These are phyloP conservation scores for Fregata magnificens DNA, from an alignment of 2,113 vertebrate species.

Conservation along the genomic window DNA sequence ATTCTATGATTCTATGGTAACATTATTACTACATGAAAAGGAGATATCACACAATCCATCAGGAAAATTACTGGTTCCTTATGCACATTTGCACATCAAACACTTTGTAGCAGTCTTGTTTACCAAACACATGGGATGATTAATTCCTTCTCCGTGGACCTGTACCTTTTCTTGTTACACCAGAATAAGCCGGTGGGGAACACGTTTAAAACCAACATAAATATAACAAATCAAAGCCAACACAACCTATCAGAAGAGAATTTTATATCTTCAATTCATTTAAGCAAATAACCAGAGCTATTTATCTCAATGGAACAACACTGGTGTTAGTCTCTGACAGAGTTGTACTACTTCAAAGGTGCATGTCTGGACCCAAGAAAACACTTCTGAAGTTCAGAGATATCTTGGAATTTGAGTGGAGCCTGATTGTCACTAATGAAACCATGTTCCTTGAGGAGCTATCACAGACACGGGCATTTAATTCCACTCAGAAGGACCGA, in stretches of 20 bases:
- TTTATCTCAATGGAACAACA: neutral
- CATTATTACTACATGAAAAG: neutral
- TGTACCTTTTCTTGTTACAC: neutral
- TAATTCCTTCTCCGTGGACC: neutral
- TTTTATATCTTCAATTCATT: neutral
- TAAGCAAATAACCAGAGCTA: neutral
- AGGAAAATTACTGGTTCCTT: neutral
- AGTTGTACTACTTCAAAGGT: neutral
- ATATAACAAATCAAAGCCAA: neutral
- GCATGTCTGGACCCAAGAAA: neutral
- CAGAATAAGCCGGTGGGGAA: neutral
- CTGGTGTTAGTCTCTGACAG: neutral
- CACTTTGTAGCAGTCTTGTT: neutral
- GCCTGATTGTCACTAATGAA: neutral
- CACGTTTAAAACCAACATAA: neutral
- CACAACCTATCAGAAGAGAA: neutral
- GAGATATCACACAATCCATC: neutral
- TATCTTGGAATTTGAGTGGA: neutral
- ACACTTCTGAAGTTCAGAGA: neutral
- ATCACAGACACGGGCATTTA: neutral
- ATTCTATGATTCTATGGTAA: neutral
- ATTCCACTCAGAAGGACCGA: neutral
- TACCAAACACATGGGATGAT: neutral
- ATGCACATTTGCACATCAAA: neutral
- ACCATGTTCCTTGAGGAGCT: neutral